Evolutionary conservation across 2,113 vertebrate species (phyloP).

Genomic region (Pangasianodon gigas): DNA sequence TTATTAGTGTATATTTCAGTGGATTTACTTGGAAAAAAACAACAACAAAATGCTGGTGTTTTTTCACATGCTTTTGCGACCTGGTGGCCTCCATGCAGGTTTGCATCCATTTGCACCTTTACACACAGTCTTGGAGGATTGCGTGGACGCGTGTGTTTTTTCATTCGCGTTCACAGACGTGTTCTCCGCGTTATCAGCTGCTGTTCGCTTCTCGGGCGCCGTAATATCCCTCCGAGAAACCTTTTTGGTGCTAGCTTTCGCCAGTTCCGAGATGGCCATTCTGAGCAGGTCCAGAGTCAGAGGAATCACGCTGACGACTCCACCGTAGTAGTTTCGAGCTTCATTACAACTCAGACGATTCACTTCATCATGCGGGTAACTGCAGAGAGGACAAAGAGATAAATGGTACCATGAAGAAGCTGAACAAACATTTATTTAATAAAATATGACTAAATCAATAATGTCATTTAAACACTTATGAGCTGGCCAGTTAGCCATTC

Average conservation of each 20-base stretch:
- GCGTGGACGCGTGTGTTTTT: not conserved
- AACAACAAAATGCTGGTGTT: not conserved
- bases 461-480: not conserved
- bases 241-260: not conserved
- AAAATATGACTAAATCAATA: not conserved
- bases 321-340: slow-evolving; percentile 76
- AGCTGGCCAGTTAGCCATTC: too few species aligned
- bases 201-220: not conserved
- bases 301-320: slow-evolving; percentile 79
- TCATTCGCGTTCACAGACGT: not conserved
- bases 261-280: slow-evolving; percentile 53
- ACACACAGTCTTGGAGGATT: not conserved
- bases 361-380: slow-evolving; percentile 77
- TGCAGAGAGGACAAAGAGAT: slow-evolving; percentile 42
- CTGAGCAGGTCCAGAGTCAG: slow-evolving; percentile 70
- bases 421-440: not conserved
- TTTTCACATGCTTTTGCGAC: slow-evolving; percentile 24
- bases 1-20: not conserved
- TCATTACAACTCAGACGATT: slow-evolving; percentile 80
- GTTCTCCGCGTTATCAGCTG: not conserved
- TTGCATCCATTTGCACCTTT: slow-evolving; percentile 31
- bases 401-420: too few species aligned
- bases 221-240: not conserved
- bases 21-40: not conserved
- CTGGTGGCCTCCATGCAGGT: slow-evolving; percentile 55